Base-by-base conservation (phyloP, 2,113 vertebrate genomes). In the Silurus glanis region DNA sequence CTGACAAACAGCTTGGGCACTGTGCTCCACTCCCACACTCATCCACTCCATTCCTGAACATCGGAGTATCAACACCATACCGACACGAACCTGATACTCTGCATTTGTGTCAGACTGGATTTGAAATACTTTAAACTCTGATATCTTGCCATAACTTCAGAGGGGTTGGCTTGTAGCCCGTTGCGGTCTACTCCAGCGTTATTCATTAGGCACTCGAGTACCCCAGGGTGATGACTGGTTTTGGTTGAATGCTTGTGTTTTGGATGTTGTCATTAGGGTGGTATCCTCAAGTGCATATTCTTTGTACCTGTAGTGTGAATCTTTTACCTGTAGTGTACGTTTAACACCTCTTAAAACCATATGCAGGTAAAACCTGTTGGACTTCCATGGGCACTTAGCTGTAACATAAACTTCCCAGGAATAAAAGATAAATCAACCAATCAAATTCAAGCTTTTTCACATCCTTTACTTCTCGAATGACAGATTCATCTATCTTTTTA, bases 281-380 rank as follows among this genome's bases (percentile, higher is more conserved):
- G 19, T 59, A 10, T 3, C 1, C 25, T 58, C 16, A 56, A 19
- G 53, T 0, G n/a, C 25, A 78, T 6, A 28, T 17, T 8, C 58
- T 37, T 56, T 58, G 28, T 61, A 61, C 56, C 14, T 61, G 37
- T 59, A 59, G 25, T 47, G 25, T 45, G 4, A 3, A 55, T 76
- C 5, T n/a, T 53, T 37, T 45, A 80, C 16, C 25, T 59, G 76
- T 45, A 37, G 16, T 80, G 16, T 56, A 17, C 6, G 23, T 7
- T 45, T 59, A 45, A 21, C 12, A n/a, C 3, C 16, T 59, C 55
- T 61, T 59, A 9, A 45, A 80, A 59, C 55, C 9, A 61, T 9
- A 3, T 80, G 56, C 56, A 80, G 78, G 78, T 80, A 23, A 80
- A 80, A 80, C 56, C 28, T 61, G 28, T 80, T 23, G 16, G 17